A percentile compares a stretch with the other conserved stretches of the same genome.
Conservation (phyloP, 2,888 invertebrate genomes). For the Nebria brevicollis region DNA sequence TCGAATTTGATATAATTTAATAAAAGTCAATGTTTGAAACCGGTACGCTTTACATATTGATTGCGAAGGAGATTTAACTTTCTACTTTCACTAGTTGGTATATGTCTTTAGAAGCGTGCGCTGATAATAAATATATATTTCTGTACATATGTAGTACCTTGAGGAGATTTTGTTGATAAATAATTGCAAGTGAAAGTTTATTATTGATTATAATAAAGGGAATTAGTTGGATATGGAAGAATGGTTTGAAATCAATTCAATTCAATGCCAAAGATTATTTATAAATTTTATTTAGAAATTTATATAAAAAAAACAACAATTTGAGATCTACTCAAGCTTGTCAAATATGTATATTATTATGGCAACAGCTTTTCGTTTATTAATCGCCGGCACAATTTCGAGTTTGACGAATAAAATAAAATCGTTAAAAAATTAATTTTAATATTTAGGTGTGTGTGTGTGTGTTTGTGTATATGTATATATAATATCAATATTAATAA, state of each 20-base stretch:
- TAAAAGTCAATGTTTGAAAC: slow-evolving; percentile 29
- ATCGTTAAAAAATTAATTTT: neutral
- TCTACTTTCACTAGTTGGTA: slow-evolving; percentile 37
- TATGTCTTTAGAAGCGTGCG: neutral
- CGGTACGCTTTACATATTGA: neutral
- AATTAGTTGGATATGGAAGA: slow-evolving; percentile 12
- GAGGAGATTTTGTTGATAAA: neutral
- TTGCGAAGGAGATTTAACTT: slow-evolving; percentile 30
- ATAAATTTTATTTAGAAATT: slow-evolving; percentile 41
- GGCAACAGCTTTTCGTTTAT: slow-evolving; percentile 28
- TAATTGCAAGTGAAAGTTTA: slow-evolving; percentile 2
- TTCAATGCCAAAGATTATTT: slow-evolving; percentile 10
- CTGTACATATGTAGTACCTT: neutral
- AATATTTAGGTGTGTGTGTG: no score
- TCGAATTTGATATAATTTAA: neutral
- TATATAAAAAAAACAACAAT: slow-evolving; percentile 39
- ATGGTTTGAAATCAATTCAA: slow-evolving; percentile 13
- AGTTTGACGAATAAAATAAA: neutral
- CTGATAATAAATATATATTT: slow-evolving; percentile 23
- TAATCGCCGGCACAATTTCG: neutral
- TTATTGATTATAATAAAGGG: neutral
- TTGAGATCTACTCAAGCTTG: slow-evolving; percentile 32
- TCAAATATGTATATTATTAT: slow-evolving; percentile 21
- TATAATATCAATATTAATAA: neutral
- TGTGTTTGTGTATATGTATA: no score